Base-by-base conservation (phyloP, 2,113 vertebrate species). In the Oncorhynchus keta region DNA sequence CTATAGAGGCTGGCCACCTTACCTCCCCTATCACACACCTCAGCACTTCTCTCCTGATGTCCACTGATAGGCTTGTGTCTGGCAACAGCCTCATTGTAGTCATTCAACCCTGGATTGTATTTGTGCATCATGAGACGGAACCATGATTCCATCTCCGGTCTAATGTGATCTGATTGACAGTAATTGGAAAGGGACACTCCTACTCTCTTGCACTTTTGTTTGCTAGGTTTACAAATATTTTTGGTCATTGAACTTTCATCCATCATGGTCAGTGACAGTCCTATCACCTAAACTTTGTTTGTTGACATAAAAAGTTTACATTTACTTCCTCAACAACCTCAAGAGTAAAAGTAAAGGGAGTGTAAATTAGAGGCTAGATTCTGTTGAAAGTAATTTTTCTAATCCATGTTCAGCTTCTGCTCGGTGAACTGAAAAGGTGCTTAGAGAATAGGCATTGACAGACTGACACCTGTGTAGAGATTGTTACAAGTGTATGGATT, bases 31-130 rank as follows among this genome's bases (percentile, higher is more conserved):
- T 30, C 1, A 3, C 49, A 68, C 73, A 13, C 66, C 65, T 11
- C 13, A 1, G 28, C n/a, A 73, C 65, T 4, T 24, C 76, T 1
- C 59, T 1, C 22, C 48, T 45, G 87, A 84, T 69, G 5, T 59
- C 68, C 35, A 49, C 74, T 4, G 85, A 92, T 88, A 85, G 80
- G 65, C 39, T 87, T 86, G 84, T 86, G 68, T 77, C 74, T 48
- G 3, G 45, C 18, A 64, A 73, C 3, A n/a, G 79, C 26, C 32
- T 18, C 81, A 81, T 87, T 84, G 73, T 70, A 74, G 14, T 32
- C 66, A 74, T 80, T 88, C 76, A 74, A 69, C 85, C 73, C 64
- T 2, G 59, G 83, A 84, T 78, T 80, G 79, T 78, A 26, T 86
- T 89, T 85, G 80, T 72, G 30, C 71, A 26, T 61, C 78, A 62